These are phyloP conservation scores for Loripinus fragilis DNA, from an alignment of 2,888 invertebrate genomes.

Conservation along the genomic window DNA sequence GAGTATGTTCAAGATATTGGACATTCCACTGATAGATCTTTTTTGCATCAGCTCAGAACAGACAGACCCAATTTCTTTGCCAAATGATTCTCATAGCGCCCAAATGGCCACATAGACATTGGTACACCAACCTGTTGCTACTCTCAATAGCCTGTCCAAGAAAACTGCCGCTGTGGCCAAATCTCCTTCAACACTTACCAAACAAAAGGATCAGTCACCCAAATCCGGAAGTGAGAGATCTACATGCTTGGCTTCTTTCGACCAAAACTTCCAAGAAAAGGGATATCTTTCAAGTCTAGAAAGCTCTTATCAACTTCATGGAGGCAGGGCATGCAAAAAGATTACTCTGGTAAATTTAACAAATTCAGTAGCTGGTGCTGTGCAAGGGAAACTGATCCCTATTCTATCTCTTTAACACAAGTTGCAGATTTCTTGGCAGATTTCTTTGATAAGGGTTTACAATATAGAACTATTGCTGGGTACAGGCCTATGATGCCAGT, in stretches of 20 bases:
- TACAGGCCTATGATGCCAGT: slow-evolving; percentile 33
- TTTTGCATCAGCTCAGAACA: slow-evolving; percentile 37
- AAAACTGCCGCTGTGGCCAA: slow-evolving; percentile 25
- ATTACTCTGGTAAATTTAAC: slow-evolving; percentile 33
- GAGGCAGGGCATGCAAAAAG: slow-evolving; percentile 38
- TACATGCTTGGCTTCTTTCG: slow-evolving; percentile 52
- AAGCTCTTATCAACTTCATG: slow-evolving; percentile 34
- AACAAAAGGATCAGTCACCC: slow-evolving; percentile 40
- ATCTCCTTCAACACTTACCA: slow-evolving; percentile 43
- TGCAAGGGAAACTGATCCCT: slow-evolving; percentile 32
- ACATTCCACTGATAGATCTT: slow-evolving; percentile 34
- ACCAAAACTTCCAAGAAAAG: slow-evolving; percentile 34
- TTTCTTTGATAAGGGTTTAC: slow-evolving; percentile 21
- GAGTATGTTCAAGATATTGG: slow-evolving; percentile 11
- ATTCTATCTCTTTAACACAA: slow-evolving; percentile 20
- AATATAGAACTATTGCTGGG: slow-evolving; percentile 32
- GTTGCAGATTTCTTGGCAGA: slow-evolving; percentile 20
- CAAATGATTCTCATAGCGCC: slow-evolving; percentile 45
- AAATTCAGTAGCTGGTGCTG: slow-evolving; percentile 38
- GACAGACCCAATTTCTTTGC: slow-evolving; percentile 26
- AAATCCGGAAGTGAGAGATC: slow-evolving; percentile 36
- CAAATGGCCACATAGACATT: slow-evolving; percentile 37
- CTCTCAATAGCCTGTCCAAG: slow-evolving; percentile 32
- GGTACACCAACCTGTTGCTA: slow-evolving; percentile 39
- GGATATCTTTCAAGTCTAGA: slow-evolving; percentile 43